phyloP scores from a whole-genome alignment of 2,797 vertebrate species.

The Vultur gryphus region DNA sequence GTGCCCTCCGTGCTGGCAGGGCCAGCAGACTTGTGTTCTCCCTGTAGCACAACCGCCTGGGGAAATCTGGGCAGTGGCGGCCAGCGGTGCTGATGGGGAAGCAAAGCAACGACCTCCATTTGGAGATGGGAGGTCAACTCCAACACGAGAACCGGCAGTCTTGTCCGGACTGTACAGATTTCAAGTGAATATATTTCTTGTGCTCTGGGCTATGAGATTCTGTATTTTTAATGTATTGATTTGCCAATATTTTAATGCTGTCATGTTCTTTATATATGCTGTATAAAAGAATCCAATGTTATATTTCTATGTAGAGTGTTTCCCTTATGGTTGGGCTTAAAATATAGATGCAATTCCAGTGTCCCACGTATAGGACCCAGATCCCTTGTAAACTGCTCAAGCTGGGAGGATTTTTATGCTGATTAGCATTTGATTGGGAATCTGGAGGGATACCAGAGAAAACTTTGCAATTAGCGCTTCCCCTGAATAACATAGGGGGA shows the following conservation, averaged over 20 bases:
- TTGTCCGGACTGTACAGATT: not conserved
- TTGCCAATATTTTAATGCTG: slow-evolving; percentile 21
- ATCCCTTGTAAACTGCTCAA: not conserved
- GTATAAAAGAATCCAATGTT: not conserved
- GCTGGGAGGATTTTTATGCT: not conserved
- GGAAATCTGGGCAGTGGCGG: not conserved
- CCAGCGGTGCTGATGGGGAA: not conserved
- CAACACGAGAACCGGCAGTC: fast-evolving
- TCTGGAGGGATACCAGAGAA: not conserved
- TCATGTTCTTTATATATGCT: slow-evolving; percentile 28
- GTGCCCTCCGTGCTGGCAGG: not conserved
- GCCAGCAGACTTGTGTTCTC: not conserved
- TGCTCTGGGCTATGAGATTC: slow-evolving; percentile 6
- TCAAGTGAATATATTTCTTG: slow-evolving; percentile 25
- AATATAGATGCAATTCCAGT: not conserved
- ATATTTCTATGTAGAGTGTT: slow-evolving; percentile 31
- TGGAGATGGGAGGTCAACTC: not conserved
- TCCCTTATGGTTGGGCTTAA: slow-evolving; percentile 8
- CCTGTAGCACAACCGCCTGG: not conserved
- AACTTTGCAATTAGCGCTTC: not conserved
- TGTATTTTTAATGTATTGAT: slow-evolving; percentile 46
- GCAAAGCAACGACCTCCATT: not conserved
- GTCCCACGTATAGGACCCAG: not conserved
- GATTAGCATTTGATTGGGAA: not conserved
- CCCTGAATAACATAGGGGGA: not conserved